phyloP scores from a whole-genome alignment of 2,113 vertebrate genomes.

The Mionectes macconnelli region DNA sequence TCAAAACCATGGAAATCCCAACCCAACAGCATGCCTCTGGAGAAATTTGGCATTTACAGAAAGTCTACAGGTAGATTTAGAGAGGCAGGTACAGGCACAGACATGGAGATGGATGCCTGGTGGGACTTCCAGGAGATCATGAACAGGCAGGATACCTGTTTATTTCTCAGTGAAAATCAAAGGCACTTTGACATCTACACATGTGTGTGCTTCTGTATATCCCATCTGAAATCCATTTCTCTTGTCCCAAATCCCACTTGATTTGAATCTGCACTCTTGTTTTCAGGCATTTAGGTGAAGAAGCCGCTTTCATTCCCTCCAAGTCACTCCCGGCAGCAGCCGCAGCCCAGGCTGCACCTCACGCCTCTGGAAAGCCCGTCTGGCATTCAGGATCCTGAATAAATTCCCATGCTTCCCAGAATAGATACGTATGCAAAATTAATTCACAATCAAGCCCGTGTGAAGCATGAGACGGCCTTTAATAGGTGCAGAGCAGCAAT shows the following conservation, averaged over 20 bases:
- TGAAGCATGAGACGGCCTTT: background rate
- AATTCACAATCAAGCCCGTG: background rate
- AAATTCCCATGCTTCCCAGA: background rate
- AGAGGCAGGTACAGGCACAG: background rate
- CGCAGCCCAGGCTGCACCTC: background rate
- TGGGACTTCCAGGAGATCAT: background rate
- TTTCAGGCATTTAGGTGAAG: background rate
- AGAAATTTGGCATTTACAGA: background rate
- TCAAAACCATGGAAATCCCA: conserved; percentile 15
- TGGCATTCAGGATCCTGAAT: background rate
- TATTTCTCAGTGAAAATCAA: background rate
- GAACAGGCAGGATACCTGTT: background rate
- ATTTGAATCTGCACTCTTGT: background rate
- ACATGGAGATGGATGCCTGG: background rate
- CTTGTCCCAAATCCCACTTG: background rate
- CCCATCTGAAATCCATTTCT: background rate
- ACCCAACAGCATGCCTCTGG: background rate
- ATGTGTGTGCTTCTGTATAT: background rate
- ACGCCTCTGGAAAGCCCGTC: background rate
- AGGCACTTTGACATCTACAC: background rate
- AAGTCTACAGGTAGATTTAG: background rate
- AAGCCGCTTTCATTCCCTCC: background rate
- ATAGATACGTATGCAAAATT: conserved; percentile 32
- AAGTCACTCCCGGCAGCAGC: background rate
- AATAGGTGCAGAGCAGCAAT: conserved; percentile 40